Evolutionary conservation across 1,140 invertebrate species (phyloP).

Genomic region (Drosophila kurseongensis): DNA sequence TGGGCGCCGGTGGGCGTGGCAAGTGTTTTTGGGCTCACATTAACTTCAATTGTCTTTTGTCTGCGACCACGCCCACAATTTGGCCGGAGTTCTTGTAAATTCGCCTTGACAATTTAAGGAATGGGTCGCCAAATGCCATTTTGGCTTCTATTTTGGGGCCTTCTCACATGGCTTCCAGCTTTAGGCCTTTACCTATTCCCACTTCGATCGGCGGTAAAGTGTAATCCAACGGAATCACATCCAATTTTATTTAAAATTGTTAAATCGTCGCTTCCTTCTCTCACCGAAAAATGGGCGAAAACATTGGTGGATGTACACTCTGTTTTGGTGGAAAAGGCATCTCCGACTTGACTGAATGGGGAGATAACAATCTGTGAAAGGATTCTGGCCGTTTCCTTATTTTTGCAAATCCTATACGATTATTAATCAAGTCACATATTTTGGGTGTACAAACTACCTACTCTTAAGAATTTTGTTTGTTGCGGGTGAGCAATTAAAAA

Average conservation of each 20-base stretch:
- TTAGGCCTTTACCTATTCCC: slow-evolving; percentile 8
- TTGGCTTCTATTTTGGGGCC: slow-evolving; percentile 26
- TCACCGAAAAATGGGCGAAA: not conserved
- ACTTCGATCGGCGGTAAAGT: slow-evolving; percentile 45
- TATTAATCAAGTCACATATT: too few species aligned
- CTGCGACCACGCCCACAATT: slow-evolving; percentile 61
- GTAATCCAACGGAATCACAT: slow-evolving; percentile 73
- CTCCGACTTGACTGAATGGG: not conserved
- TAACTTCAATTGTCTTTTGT: slow-evolving; percentile 80
- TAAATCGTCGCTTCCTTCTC: slow-evolving; percentile 43
- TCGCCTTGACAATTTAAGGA: slow-evolving; percentile 44
- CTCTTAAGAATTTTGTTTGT: not conserved
- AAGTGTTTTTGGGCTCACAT: slow-evolving; percentile 61
- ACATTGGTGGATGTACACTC: not conserved
- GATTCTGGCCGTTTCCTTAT: not conserved
- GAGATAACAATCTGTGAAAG: not conserved
- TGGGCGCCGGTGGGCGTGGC: slow-evolving; percentile 31
- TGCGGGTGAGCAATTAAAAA: not conserved
- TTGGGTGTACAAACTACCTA: too few species aligned
- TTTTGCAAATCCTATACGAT: not conserved
- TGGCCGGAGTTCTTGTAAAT: slow-evolving; percentile 48
- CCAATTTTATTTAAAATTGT: slow-evolving; percentile 79
- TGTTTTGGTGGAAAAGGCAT: not conserved
- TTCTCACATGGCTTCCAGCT: slow-evolving; percentile 17
- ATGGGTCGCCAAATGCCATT: slow-evolving; percentile 49